A percentile compares a stretch with the other conserved stretches of the same genome.
Evolutionary conservation across 2,888 invertebrate species (phyloP).

Genomic region (Ophion costatus): DNA sequence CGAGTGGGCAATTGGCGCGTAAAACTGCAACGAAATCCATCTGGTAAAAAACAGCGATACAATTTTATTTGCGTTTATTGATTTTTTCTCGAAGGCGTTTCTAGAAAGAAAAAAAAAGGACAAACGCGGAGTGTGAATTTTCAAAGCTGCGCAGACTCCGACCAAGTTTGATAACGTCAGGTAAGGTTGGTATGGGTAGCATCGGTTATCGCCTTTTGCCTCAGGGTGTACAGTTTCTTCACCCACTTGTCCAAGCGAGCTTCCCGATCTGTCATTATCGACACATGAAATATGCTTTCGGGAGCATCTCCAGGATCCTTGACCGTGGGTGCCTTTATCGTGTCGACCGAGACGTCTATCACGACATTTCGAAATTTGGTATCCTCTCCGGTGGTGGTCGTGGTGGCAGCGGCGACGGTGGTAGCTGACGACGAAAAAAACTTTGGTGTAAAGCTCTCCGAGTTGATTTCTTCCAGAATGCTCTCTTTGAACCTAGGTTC

Average conservation of each 20-base stretch:
- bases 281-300: conserved; percentile 81
- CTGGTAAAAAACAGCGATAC: too few species aligned
- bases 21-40: too few species aligned
- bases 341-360: conserved; percentile 89
- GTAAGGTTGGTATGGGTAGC: conserved; percentile 61
- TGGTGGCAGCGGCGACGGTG: background rate
- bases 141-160: background rate
- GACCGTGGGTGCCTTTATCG: conserved; percentile 87
- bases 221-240: conserved; percentile 87
- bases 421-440: conserved; percentile 85
- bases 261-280: conserved; percentile 88
- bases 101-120: too few species aligned
- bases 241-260: conserved; percentile 91
- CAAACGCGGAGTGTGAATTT: too few species aligned
- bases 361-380: conserved; percentile 89
- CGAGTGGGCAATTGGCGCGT: too few species aligned
- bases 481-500: conserved; percentile 82
- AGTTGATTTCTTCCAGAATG: conserved; percentile 89
- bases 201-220: conserved; percentile 87
- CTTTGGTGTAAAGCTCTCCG: conserved; percentile 88
- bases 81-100: too few species aligned
- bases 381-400: conserved; percentile 81
- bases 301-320: conserved; percentile 68
- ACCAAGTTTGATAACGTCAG: conserved; percentile 41
- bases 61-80: too few species aligned